Percentiles rank a stretch among this genome's conserved stretches.
These are phyloP conservation scores for Plecturocebus donacophilus DNA, from an alignment of 2,113 vertebrate species.

Conservation along the genomic window DNA sequence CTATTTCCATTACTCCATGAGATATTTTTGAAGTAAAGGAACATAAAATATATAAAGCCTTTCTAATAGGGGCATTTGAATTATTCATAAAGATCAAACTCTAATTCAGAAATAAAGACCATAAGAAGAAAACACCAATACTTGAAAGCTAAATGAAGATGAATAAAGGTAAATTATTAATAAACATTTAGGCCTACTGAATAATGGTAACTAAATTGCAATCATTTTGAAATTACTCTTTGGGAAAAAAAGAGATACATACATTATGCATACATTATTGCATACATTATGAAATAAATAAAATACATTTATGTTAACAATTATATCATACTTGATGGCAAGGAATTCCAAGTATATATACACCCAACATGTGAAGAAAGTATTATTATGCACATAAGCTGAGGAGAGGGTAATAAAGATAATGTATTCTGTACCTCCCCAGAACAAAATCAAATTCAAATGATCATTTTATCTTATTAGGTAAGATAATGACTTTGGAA, in stretches of 20 bases:
- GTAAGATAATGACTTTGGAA: constrained; percentile 26
- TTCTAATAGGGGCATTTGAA: background rate
- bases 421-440: background rate
- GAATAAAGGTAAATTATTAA: constrained; percentile 8
- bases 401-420: background rate
- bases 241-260: background rate
- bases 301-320: constrained; percentile 32
- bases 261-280: background rate
- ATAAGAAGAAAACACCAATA: constrained; percentile 9
- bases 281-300: constrained; percentile 3
- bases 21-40: constrained; percentile 43
- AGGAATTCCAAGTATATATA: constrained; percentile 38
- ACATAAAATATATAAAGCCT: constrained; percentile 27
- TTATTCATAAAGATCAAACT: constrained; percentile 12
- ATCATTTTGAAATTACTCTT: constrained; percentile 7
- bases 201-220: background rate
- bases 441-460: constrained; percentile 54
- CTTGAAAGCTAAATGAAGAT: constrained; percentile 16
- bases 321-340: background rate
- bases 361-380: background rate
- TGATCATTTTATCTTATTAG: background rate
- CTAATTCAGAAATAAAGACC: background rate
- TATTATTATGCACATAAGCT: constrained; percentile 1
- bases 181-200: background rate
- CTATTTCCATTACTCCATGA: constrained; percentile 30